Evolutionary conservation across 2,797 vertebrate genomes (phyloP), one percentile per base, ranked within the genome.

Genomic region (Nannoperca australis): DNA sequence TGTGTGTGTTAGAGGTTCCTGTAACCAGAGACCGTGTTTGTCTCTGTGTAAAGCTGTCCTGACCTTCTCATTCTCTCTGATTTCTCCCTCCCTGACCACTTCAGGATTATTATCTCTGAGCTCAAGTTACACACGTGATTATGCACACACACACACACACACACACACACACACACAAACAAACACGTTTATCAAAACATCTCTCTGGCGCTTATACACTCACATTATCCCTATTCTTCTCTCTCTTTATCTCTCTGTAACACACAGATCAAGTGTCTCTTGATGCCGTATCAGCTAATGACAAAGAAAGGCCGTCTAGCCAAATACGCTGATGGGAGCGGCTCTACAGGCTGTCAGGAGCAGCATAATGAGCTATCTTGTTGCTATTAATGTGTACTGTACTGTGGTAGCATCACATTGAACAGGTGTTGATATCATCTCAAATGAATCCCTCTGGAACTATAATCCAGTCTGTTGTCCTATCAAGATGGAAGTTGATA

Each of bases 11-110:
- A 11, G 38, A 49, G 24, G 66, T 42, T 73, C 4, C 74, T 88
- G 91, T 92, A 93, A 93, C 83, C 56, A 68, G 80, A 91, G 71
- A 75, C 68, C 62, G 12, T 77, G 54, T 68, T 62, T 82, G 45
- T 67, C 36, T 73, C 42, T 18, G 8, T 66, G 56, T 56, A 38
- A 76, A 85, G 67, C 75, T 70, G 22, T 63, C n/a, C 67, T 84
- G 68, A 87, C 81, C 85, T 89, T 85, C 67, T 89, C 78, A 44
- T 86, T 81, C 76, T 55, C 53, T 65, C 65, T 78, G 74, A 85
- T 83, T 60, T 83, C 47, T 70, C 51, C 30, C 50, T 76, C 58
- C 42, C 49, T 81, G 73, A 49, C 56, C 55, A 38, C 76, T 82
- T 81, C 65, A 30, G 75, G 70, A 62, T 84, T 61, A 91, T 91